Evolutionary conservation across 2,888 invertebrate genomes (phyloP).

Genomic region (Andrena fulva): DNA sequence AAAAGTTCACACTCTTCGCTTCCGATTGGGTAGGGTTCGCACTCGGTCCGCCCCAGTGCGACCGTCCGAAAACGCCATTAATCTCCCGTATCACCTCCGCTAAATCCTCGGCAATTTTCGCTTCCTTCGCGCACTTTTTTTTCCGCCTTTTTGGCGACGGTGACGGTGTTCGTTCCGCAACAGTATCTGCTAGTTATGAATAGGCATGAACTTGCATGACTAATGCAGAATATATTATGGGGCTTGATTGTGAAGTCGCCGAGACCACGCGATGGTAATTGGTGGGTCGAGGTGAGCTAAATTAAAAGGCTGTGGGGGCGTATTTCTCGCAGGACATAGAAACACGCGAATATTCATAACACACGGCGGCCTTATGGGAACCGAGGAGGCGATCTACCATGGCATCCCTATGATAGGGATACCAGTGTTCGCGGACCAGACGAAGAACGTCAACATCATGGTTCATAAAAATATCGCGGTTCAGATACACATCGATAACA

Average conservation of each 20-base stretch:
- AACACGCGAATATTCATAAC: conserved; percentile 80
- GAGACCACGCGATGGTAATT: too few relatives aligned
- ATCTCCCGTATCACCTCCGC: too few relatives aligned
- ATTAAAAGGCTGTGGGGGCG: neutral
- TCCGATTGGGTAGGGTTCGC: too few relatives aligned
- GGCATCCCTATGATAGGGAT: conserved; percentile 75
- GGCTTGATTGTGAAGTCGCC: neutral
- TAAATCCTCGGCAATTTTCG: neutral
- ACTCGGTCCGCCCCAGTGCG: too few relatives aligned
- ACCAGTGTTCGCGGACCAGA: conserved; percentile 74
- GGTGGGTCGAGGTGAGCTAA: neutral
- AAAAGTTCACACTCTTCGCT: too few relatives aligned
- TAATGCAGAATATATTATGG: neutral
- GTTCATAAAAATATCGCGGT: conserved; percentile 70
- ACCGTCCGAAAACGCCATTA: too few relatives aligned
- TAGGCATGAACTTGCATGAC: neutral
- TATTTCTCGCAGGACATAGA: conserved; percentile 73
- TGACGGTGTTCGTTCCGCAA: neutral
- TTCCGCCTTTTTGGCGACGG: neutral
- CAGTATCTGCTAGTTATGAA: neutral
- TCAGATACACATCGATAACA: conserved; percentile 58
- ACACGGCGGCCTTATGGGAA: conserved; percentile 75
- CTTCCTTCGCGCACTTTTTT: neutral
- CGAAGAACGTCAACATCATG: conserved; percentile 72
- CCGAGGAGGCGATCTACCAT: conserved; percentile 70